These are phyloP conservation scores for Ispidina lecontei DNA, from an alignment of 2,797 vertebrate genomes.

Conservation along the genomic window DNA sequence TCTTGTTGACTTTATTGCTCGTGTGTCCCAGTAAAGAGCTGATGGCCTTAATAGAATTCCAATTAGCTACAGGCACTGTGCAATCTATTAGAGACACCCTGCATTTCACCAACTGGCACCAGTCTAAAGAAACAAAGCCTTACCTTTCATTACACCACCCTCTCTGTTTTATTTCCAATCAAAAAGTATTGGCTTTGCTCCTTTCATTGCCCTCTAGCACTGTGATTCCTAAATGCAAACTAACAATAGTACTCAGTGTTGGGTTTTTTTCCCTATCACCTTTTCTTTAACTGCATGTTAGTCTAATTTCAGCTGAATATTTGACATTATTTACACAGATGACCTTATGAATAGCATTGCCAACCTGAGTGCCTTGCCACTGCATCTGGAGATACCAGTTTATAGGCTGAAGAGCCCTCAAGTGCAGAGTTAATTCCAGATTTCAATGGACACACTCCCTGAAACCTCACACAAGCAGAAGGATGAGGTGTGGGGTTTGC, in stretches of 20 bases:
- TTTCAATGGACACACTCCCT: not conserved
- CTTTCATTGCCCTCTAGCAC: not conserved
- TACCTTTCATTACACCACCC: not conserved
- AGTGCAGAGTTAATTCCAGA: not conserved
- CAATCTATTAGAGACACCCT: conserved; percentile 13
- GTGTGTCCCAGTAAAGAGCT: not conserved
- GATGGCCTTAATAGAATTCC: conserved; percentile 27
- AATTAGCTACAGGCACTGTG: conserved; percentile 7
- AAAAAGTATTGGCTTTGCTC: not conserved
- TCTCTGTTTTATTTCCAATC: conserved; percentile 20
- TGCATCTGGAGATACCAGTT: not conserved
- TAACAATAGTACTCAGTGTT: not conserved
- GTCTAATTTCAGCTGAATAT: not conserved
- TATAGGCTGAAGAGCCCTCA: not conserved
- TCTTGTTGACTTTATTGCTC: conserved; percentile 25
- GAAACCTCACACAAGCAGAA: not conserved
- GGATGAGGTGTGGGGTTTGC: not conserved
- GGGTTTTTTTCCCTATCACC: rapidly evolving
- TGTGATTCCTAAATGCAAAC: not conserved
- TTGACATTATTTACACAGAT: not conserved
- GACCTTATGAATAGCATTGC: not conserved
- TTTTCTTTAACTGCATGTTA: not conserved
- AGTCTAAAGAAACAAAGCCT: conserved; percentile 15
- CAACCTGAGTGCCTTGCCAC: not conserved
- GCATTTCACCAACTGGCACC: not conserved